Percentiles rank a stretch among this genome's conserved stretches.
Evolutionary conservation across 30 jellyfish, hydroid and myxozoan species (phyloP).

Genomic region (Rhopilema esculentum): DNA sequence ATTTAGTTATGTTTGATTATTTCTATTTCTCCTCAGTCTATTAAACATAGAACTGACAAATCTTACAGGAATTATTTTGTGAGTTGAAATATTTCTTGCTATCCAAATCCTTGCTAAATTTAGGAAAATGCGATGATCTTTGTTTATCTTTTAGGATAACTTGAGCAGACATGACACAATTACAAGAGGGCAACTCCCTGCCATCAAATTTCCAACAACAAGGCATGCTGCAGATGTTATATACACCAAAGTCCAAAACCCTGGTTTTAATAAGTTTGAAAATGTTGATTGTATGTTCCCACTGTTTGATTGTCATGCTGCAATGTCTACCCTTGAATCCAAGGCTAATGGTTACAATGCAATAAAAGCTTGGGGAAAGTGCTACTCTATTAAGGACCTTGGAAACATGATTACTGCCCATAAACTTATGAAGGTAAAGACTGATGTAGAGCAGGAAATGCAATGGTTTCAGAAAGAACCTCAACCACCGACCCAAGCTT

Average conservation of each 20-base stretch:
- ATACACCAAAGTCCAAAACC: not conserved
- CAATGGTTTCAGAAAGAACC: slow-evolving; percentile 4
- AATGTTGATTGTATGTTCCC: not conserved
- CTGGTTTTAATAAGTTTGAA: not conserved
- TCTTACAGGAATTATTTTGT: too few relatives aligned
- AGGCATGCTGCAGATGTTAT: too few relatives aligned
- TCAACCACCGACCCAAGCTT: not conserved
- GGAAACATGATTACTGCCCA: slow-evolving; percentile 8
- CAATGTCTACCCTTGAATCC: slow-evolving; percentile 5
- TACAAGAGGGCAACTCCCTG: too few relatives aligned
- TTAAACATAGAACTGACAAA: too few relatives aligned
- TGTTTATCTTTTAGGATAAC: too few relatives aligned
- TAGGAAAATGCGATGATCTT: too few relatives aligned
- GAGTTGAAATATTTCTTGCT: too few relatives aligned
- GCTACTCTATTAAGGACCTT: not conserved
- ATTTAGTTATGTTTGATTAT: too few relatives aligned
- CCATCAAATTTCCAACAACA: too few relatives aligned
- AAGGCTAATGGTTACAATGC: not conserved
- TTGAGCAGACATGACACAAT: too few relatives aligned
- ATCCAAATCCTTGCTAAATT: too few relatives aligned
- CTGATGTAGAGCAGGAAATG: slow-evolving; percentile 10
- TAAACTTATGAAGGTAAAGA: not conserved
- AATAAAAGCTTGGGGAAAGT: slow-evolving; percentile 3
- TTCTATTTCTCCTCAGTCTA: too few relatives aligned
- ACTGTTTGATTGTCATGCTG: slow-evolving; percentile 3